These are phyloP conservation scores for Rallus crepitans DNA, from an alignment of 2,797 vertebrate species.

Conservation along the genomic window DNA sequence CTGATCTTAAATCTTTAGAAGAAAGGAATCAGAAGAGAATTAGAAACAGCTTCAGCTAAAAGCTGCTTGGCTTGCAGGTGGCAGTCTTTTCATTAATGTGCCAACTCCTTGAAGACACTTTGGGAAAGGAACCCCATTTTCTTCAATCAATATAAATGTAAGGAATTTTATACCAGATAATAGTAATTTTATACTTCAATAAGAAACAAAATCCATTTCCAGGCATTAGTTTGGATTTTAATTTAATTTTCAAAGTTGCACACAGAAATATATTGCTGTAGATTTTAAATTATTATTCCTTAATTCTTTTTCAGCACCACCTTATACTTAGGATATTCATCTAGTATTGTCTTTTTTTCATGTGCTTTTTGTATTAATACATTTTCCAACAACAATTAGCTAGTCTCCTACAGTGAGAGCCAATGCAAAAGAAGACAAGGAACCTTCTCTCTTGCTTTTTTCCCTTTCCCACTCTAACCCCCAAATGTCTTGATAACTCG, in stretches of 20 bases:
- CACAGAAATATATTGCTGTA: background rate
- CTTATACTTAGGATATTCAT: background rate
- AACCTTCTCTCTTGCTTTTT: background rate
- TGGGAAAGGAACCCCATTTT: background rate
- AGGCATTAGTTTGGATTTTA: background rate
- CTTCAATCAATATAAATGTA: background rate
- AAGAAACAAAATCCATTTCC: background rate
- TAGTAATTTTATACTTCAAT: background rate
- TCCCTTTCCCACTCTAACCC: background rate
- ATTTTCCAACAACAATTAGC: background rate
- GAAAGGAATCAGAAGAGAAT: background rate
- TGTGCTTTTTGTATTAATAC: background rate
- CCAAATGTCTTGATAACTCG: background rate
- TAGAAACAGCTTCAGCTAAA: background rate
- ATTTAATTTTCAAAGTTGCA: background rate
- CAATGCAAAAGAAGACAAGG: background rate
- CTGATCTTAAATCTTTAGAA: background rate
- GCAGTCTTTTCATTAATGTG: background rate
- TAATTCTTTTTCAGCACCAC: background rate
- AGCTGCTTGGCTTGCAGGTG: background rate
- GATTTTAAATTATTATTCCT: background rate
- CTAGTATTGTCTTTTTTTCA: background rate
- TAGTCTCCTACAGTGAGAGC: background rate
- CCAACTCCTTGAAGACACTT: background rate
- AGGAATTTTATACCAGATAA: background rate